These are phyloP conservation scores for Rhinogobio ventralis DNA, from an alignment of 2,797 vertebrate genomes.

Conservation along the genomic window DNA sequence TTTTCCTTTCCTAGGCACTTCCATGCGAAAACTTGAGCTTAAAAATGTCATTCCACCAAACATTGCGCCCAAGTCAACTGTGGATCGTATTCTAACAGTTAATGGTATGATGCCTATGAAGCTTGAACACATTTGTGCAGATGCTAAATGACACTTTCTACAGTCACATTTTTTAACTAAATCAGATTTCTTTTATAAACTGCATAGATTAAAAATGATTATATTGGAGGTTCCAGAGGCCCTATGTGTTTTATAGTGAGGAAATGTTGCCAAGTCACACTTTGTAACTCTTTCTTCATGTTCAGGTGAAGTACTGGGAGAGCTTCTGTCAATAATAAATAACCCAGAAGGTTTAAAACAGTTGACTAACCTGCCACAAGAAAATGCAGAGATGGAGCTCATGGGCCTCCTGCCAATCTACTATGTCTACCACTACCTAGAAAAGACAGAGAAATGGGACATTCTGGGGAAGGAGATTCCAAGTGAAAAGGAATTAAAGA, in stretches of 20 bases:
- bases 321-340: conserved; percentile 75
- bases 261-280: background rate
- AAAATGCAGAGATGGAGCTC: conserved; percentile 83
- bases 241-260: background rate
- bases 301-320: conserved; percentile 86
- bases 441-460: conserved; percentile 78
- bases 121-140: background rate
- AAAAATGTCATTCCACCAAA: conserved; percentile 78
- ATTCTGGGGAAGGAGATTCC: conserved; percentile 69
- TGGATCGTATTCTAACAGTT: conserved; percentile 82
- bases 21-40: conserved; percentile 76
- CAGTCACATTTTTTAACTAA: background rate
- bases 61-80: conserved; percentile 84
- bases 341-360: conserved; percentile 73
- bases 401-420: conserved; percentile 77
- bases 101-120: conserved; percentile 77
- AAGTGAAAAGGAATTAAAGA: conserved; percentile 69
- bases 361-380: conserved; percentile 80
- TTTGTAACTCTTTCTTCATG: background rate
- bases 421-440: conserved; percentile 86
- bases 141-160: background rate
- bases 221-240: background rate
- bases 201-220: background rate
- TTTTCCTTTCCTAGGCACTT: conserved; percentile 41
- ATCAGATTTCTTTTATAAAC: background rate